Base-by-base conservation (phyloP, 1,140 invertebrate species). In the Diorhabda carinulata region DNA sequence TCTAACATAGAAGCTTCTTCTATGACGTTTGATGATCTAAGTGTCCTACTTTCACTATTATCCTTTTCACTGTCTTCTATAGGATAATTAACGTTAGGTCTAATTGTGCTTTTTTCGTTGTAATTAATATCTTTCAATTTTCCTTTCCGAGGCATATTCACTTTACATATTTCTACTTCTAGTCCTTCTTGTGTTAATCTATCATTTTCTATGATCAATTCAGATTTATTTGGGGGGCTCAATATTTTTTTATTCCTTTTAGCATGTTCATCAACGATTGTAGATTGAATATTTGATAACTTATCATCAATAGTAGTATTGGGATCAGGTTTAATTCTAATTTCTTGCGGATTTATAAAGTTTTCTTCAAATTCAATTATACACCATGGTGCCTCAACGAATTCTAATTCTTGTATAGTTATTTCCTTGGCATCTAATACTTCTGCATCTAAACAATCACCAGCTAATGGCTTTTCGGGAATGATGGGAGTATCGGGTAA, bases 401-500 rank as follows among this genome's bases (percentile, higher is more conserved):
- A 61, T 62, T 68, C 3, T 52, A 68, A 40, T n/a, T 61, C 60
- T 68, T 47, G 45, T 9, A 62, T 56, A 56, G 57, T 61, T n/a
- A 68, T 61, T 43, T 59, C 58, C 0, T 40, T 58, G 7, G 56
- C 62, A 58, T 69, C 44, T 43, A 43, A 25, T 10, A 61, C 60
- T 43, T 56, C 42, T 41, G 41, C 47, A n/a, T 47, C 43, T 70
- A 66, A 61, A 61, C 40, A 25, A 9, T 57, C 44, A 57, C 52
- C 25, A 3, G 42, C 9, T 61, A 9, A n/a, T 44, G 63, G 59
- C 47, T 69, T 67, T 8, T 73, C 47, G 40, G 73, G 73, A 52
- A 74, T 61, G 43, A 76, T 76, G 7, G 75, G 72, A 44, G 69
- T 66, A 69, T 76, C 75, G 8, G 75, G 75, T 63, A 76, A 68